Percentiles rank a stretch among this genome's conserved stretches.
Conservation (phyloP, 1,140 invertebrate genomes). For the Mycetomoellerius zeteki region DNA sequence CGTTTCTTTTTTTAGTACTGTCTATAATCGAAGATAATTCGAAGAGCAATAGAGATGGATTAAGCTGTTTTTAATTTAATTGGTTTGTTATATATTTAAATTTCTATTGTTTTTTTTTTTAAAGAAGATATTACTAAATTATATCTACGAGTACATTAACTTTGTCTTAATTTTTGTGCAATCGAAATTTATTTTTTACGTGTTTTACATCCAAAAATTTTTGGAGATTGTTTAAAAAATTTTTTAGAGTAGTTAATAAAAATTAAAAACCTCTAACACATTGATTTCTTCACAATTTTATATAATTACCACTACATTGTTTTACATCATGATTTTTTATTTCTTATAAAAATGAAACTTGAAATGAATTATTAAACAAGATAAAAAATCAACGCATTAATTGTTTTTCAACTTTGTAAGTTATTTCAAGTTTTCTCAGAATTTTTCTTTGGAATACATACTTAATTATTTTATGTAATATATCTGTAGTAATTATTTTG, state of each 20-base stretch:
- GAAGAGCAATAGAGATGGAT: constrained; percentile 5
- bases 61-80: constrained; percentile 13
- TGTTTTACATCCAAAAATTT: constrained; percentile 2
- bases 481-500: not conserved
- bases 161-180: constrained; percentile 7
- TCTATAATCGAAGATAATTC: not conserved
- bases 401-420: not conserved
- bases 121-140: not conserved
- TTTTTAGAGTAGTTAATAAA: not conserved
- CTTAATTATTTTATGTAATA: not conserved
- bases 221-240: not conserved
- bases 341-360: not conserved
- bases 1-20: constrained; percentile 64
- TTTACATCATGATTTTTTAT: constrained; percentile 11
- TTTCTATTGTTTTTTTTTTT: not conserved
- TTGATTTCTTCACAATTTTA: constrained; percentile 2
- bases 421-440: constrained; percentile 8
- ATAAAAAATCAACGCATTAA: not conserved
- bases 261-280: not conserved
- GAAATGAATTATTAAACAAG: not conserved
- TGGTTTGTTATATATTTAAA: not conserved
- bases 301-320: not conserved
- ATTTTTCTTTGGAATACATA: not conserved
- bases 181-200: not conserved
- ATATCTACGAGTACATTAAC: not conserved